Base-by-base conservation (phyloP, 2,113 vertebrate species). In the Mixornis gularis region DNA sequence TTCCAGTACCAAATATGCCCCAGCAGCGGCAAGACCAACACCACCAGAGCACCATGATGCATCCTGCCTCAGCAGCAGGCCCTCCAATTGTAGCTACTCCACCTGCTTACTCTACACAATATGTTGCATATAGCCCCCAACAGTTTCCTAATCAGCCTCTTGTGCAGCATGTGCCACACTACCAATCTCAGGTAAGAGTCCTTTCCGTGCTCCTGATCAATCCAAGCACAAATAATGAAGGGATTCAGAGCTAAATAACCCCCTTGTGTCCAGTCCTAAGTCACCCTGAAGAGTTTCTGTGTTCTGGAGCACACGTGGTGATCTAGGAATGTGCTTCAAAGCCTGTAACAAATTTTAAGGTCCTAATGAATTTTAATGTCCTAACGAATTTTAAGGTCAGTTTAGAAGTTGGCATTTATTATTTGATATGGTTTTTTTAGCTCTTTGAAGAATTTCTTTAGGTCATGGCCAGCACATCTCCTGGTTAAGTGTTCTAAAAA, bases 21-120 rank as follows among this genome's bases (percentile, higher is more conserved):
- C 99, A 99, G 92, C 99, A 99, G 94, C 98, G 99, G 95, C 99
- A 99, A 94, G 99, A 99, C 93, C 99, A 99, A 94, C 99, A 99
- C 94, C 99, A 99, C 90, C 98, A 98, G 92, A 99, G 98, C 95
- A 97, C 98, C 96, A 99, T 99, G 98, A 99, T 99, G 98, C 99
- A 99, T 86, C 98, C 98, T 29, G 99, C 98, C 27, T 99, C 98
- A 2, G 99, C 99, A 40, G 99, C 99, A 30, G 99, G 99, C 66
- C 99, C 99, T 1, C 99, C 98, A 20, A 99, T 99, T 46, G 99
- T 99, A 95, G 99, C 99, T 84, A 99, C 94, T 5, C 99, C 97
- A 82, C 98, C 98, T 9, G 99, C 98, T 68, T 99, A 99, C 90
- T 98, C 99, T 46, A 95, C 99, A 38, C 99, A 99, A 77, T 99